A percentile compares a stretch with the other conserved stretches of the same genome.
Conservation (phyloP, 2,797 vertebrate genomes). For the Poliocrania exsul region DNA sequence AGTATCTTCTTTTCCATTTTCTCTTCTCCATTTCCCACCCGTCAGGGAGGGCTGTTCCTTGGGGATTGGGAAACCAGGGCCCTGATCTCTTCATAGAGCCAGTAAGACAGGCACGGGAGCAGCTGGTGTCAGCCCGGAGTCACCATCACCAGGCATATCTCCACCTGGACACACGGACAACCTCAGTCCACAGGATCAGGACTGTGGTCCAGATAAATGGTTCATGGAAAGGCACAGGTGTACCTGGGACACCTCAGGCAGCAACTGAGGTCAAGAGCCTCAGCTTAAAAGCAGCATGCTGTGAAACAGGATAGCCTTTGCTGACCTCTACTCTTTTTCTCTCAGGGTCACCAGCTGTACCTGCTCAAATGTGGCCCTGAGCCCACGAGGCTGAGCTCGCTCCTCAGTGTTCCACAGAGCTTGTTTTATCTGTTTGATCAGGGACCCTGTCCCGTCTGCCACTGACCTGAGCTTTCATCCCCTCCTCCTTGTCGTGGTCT, state of each 20-base stretch:
- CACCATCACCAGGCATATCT: not conserved
- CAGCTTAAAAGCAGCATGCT: not conserved
- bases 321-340: not conserved
- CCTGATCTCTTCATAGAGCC: fast-evolving
- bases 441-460: not conserved
- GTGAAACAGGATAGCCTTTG: not conserved
- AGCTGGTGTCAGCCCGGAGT: not conserved
- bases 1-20: not conserved
- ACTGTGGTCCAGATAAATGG: not conserved
- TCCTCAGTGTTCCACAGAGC: not conserved
- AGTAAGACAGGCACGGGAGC: fast-evolving
- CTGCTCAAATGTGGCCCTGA: not conserved
- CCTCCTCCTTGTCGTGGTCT: not conserved
- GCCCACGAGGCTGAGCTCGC: not conserved
- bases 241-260: not conserved
- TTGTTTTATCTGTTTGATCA: not conserved
- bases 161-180: not conserved
- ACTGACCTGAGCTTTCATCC: not conserved
- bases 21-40: not conserved
- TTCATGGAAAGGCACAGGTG: not conserved
- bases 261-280: not conserved
- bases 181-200: not conserved
- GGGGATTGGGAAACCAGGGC: not conserved
- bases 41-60: not conserved
- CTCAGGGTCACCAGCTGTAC: not conserved